phyloP scores from a whole-genome alignment of 2,888 invertebrate genomes.

The Noctua janthina region DNA sequence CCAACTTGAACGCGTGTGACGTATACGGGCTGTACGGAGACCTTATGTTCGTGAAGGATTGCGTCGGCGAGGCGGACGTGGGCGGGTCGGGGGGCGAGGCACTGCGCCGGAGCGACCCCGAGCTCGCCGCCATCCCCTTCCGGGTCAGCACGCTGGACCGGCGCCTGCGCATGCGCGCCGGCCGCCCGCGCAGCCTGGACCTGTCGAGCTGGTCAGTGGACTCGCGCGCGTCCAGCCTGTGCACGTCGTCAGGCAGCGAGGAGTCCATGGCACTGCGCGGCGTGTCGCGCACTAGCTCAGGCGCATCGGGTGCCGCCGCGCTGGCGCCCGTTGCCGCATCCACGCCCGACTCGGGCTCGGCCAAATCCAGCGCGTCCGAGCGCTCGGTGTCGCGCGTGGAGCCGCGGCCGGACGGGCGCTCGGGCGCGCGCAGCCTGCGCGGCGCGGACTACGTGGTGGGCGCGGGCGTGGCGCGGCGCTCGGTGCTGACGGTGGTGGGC shows the following conservation, averaged over 20 bases:
- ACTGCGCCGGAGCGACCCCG: conserved; percentile 95
- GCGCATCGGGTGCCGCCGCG: conserved; percentile 92
- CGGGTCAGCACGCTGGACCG: conserved; percentile 95
- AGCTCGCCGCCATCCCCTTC: conserved; percentile 95
- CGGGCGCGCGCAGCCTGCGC: conserved; percentile 85
- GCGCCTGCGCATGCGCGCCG: conserved; percentile 95
- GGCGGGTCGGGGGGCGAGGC: conserved; percentile 94
- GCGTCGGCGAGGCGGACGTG: conserved; percentile 94
- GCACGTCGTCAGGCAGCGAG: conserved; percentile 96
- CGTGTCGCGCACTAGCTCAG: conserved; percentile 94
- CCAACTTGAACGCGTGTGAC: conserved; percentile 93
- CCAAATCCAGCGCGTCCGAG: conserved; percentile 84
- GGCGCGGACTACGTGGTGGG: conserved; percentile 85
- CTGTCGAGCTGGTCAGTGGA: conserved; percentile 97
- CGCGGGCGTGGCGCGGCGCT: conserved; percentile 91
- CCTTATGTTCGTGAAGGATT: conserved; percentile 96
- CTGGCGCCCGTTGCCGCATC: conserved; percentile 90
- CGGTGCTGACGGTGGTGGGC: conserved; percentile 96
- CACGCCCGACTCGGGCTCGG: conserved; percentile 84
- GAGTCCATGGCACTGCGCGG: conserved; percentile 94
- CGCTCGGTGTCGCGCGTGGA: conserved; percentile 83
- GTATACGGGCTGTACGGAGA: conserved; percentile 97
- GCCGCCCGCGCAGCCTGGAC: conserved; percentile 95
- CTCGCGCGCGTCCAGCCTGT: conserved; percentile 94
- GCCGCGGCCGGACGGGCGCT: conserved; percentile 79